These are phyloP conservation scores for Ptilonorhynchus violaceus DNA, from an alignment of 2,113 vertebrate genomes.

Conservation along the genomic window DNA sequence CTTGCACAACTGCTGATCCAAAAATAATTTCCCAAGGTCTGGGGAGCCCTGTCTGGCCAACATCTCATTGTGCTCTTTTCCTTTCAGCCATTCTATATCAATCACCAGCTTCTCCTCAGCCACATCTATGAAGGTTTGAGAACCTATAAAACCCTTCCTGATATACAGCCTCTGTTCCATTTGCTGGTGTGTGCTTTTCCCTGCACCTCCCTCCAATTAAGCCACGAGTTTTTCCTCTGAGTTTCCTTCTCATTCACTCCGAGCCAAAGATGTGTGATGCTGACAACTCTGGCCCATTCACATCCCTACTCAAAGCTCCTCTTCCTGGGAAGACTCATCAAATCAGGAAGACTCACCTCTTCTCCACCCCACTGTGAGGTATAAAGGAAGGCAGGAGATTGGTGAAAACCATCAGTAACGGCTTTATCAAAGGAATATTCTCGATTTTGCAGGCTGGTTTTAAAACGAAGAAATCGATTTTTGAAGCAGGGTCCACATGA, in stretches of 20 bases:
- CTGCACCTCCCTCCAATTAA: neutral
- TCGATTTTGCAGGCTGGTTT: neutral
- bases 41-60: neutral
- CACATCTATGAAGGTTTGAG: neutral
- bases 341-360: neutral
- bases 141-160: neutral
- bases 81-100: neutral
- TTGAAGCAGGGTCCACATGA: neutral
- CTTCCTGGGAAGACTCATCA: neutral
- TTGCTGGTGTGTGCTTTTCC: neutral
- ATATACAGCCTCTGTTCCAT: neutral
- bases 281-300: neutral
- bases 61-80: neutral
- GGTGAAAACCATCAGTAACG: neutral
- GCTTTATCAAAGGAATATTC: neutral
- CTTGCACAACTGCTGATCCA: neutral
- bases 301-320: neutral
- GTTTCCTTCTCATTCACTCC: neutral
- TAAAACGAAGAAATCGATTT: rapidly evolving
- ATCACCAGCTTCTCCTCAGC: neutral
- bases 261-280: neutral
- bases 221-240: neutral
- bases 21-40: neutral
- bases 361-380: neutral
- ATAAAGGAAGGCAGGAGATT: too few species aligned